Conservation (phyloP, 1,140 invertebrate species). For the Drosophila persimilis region DNA sequence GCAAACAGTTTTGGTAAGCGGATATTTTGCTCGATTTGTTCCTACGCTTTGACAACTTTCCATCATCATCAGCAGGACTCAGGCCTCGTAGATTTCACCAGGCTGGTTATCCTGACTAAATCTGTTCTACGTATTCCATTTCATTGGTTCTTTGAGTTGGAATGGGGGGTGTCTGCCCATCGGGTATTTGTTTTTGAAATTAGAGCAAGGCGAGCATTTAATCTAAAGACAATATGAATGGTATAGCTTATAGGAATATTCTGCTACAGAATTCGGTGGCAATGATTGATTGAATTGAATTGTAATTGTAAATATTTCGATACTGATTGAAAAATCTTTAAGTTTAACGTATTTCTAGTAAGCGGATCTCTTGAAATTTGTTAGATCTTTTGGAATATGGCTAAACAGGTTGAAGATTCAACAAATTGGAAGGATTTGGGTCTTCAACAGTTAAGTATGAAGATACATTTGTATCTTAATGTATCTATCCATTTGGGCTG, state of each 20-base stretch:
- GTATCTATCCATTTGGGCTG: too few relatives aligned
- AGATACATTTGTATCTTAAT: too few relatives aligned
- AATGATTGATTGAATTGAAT: constrained; percentile 1
- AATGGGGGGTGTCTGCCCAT: constrained; percentile 15
- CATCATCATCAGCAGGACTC: constrained; percentile 58
- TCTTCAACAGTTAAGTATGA: too few relatives aligned
- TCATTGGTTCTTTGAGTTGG: constrained; percentile 49
- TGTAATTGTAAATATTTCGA: background rate
- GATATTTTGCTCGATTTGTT: constrained; percentile 79
- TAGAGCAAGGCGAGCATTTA: constrained; percentile 40
- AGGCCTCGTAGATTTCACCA: constrained; percentile 3
- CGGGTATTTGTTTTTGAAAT: constrained; percentile 66
- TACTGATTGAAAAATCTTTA: background rate
- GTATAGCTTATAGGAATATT: constrained; percentile 11
- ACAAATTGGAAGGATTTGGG: too few relatives aligned
- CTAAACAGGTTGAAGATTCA: too few relatives aligned
- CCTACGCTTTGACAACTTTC: constrained; percentile 73
- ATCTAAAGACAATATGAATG: constrained; percentile 63
- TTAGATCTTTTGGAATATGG: too few relatives aligned
- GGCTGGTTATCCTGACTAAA: constrained; percentile 28
- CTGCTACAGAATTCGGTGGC: constrained; percentile 8
- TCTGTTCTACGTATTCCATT: constrained; percentile 54
- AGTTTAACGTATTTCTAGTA: too few relatives aligned
- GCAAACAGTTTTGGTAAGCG: constrained; percentile 76
- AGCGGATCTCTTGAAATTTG: background rate